Conservation (phyloP, 2,113 vertebrate genomes). For the Sus scrofa region DNA sequence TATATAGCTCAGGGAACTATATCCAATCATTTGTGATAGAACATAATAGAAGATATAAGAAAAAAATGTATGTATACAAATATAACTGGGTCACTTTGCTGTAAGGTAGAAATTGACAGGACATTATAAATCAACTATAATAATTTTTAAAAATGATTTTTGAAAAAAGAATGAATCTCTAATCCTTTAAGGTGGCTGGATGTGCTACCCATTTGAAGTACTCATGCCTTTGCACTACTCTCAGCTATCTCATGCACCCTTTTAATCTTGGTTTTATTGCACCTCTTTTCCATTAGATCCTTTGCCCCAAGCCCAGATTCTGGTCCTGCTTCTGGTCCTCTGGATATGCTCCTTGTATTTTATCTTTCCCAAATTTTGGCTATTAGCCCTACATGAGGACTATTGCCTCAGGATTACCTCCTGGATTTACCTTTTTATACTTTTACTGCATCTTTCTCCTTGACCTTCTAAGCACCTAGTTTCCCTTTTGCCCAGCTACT, state of each 20-base stretch:
- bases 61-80: no score
- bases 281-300: neutral
- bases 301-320: neutral
- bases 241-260: accelerated
- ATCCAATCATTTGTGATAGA: no score
- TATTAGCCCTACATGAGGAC: neutral
- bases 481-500: neutral
- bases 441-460: neutral
- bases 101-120: no score
- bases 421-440: neutral
- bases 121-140: no score
- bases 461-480: neutral
- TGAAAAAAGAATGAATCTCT: constrained; percentile 5
- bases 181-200: neutral
- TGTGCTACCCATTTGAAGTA: neutral
- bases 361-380: neutral
- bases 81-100: no score
- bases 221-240: neutral
- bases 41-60: no score
- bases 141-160: neutral
- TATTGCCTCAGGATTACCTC: neutral
- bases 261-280: neutral
- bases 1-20: no score
- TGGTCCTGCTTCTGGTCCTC: neutral
- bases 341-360: neutral